These are phyloP conservation scores for Trachelipus rathkii DNA, from an alignment of 1,140 invertebrate genomes.

Conservation along the genomic window DNA sequence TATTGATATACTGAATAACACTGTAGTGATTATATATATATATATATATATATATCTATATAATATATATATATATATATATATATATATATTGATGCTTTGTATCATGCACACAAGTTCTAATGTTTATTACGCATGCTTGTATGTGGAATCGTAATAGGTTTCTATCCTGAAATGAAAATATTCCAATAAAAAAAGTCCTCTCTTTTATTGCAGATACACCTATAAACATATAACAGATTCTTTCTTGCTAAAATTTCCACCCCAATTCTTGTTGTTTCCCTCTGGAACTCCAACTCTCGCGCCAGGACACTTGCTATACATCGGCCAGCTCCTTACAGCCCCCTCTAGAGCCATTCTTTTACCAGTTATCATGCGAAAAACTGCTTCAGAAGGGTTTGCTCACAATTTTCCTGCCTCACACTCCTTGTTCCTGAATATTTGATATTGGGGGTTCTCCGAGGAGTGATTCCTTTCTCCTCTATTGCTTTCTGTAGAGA, in stretches of 20 bases:
- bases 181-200: background rate
- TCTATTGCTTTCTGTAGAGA: background rate
- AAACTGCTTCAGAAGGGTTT: slow-evolving; percentile 12
- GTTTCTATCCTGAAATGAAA: background rate
- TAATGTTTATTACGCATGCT: too few relatives aligned
- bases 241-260: slow-evolving; percentile 11
- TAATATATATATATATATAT: background rate
- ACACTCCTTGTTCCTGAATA: slow-evolving; percentile 12
- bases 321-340: slow-evolving; percentile 7
- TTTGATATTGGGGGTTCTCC: background rate
- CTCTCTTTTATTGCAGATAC: background rate
- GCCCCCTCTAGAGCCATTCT: background rate
- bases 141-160: background rate
- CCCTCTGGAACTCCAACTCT: background rate
- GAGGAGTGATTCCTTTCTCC: background rate
- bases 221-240: slow-evolving; percentile 3
- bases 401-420: slow-evolving; percentile 5
- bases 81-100: background rate
- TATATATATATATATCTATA: slow-evolving; percentile 11
- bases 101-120: too few relatives aligned
- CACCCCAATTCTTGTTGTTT: slow-evolving; percentile 3
- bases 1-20: background rate
- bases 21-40: background rate
- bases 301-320: background rate
- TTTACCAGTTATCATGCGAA: slow-evolving; percentile 12